A percentile compares a stretch with the other conserved stretches of the same genome.
phyloP scores from a whole-genome alignment of 2,888 invertebrate genomes.

The Mesorhabditis sp. region DNA sequence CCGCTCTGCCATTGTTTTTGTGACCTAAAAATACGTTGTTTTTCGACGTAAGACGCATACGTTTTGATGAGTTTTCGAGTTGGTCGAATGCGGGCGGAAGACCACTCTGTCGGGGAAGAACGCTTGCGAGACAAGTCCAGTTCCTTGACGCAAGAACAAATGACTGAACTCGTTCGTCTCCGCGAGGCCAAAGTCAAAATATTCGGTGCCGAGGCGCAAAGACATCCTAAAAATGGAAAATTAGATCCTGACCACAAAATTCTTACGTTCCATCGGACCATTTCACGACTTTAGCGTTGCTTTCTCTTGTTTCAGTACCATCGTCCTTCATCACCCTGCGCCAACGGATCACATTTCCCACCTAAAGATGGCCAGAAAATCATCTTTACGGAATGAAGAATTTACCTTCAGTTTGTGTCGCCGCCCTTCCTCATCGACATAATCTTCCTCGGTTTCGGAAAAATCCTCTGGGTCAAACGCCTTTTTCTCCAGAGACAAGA shows the following conservation, averaged over 20 bases:
- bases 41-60: conserved; percentile 78
- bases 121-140: conserved; percentile 78
- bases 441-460: conserved; percentile 91
- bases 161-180: conserved; percentile 89
- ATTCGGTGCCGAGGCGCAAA: conserved; percentile 89
- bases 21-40: conserved; percentile 60
- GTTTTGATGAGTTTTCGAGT: conserved; percentile 96
- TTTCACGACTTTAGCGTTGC: conserved; percentile 87
- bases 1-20: not conserved
- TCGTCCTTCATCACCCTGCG: conserved; percentile 64
- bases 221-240: conserved; percentile 73
- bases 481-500: conserved; percentile 91
- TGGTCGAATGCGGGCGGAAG: conserved; percentile 96
- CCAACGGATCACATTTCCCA: conserved; percentile 97
- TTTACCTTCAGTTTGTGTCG: conserved; percentile 65
- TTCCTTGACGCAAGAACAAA: conserved; percentile 80
- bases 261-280: conserved; percentile 84
- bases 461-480: conserved; percentile 91
- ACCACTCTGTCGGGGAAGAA: conserved; percentile 92
- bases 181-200: conserved; percentile 89
- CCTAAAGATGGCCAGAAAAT: conserved; percentile 61
- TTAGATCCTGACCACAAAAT: not conserved
- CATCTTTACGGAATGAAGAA: not conserved
- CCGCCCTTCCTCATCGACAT: conserved; percentile 93
- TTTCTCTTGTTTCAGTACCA: conserved; percentile 68